Percentiles rank a stretch among this genome's conserved stretches.
Conservation (phyloP, 2,888 invertebrate species). For the Euclidia mi region DNA sequence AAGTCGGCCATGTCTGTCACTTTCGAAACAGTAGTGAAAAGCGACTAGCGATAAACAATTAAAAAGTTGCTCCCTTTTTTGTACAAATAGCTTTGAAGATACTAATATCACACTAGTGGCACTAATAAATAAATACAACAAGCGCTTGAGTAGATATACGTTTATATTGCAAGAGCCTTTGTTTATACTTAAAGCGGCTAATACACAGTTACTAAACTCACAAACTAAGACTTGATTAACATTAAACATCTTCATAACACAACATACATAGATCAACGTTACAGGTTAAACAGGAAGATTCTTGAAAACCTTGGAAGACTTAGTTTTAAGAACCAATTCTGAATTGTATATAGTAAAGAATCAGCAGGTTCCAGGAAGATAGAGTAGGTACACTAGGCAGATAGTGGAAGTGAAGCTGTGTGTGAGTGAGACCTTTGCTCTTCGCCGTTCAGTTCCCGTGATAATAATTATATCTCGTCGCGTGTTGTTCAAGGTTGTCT, state of each 20-base stretch:
- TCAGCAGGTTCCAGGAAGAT: slow-evolving; percentile 3
- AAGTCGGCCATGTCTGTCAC: neutral
- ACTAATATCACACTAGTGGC: slow-evolving; percentile 31
- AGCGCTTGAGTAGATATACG: slow-evolving; percentile 27
- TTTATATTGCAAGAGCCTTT: slow-evolving; percentile 30
- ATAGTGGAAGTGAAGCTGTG: neutral
- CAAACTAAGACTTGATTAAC: slow-evolving; percentile 31
- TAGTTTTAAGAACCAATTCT: slow-evolving; percentile 18
- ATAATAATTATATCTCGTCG: slow-evolving; percentile 21
- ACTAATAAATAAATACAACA: slow-evolving; percentile 38
- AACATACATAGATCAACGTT: slow-evolving; percentile 6
- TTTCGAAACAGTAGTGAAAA: slow-evolving; percentile 16
- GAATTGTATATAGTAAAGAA: slow-evolving; percentile 1
- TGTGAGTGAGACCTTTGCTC: neutral
- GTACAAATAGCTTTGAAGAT: slow-evolving; percentile 57
- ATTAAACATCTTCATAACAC: slow-evolving; percentile 11
- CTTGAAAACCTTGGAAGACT: slow-evolving; percentile 37
- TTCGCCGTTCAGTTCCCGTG: slow-evolving; percentile 31
- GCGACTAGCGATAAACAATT: slow-evolving; percentile 48
- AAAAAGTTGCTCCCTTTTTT: slow-evolving; percentile 68
- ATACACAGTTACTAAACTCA: slow-evolving; percentile 33
- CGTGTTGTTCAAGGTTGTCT: slow-evolving; percentile 39
- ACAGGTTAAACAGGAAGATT: slow-evolving; percentile 15
- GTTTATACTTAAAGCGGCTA: slow-evolving; percentile 36
- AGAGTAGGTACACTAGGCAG: slow-evolving; percentile 4